These are phyloP conservation scores for Dasyornis broadbenti DNA, from an alignment of 2,113 vertebrate species.

Conservation along the genomic window DNA sequence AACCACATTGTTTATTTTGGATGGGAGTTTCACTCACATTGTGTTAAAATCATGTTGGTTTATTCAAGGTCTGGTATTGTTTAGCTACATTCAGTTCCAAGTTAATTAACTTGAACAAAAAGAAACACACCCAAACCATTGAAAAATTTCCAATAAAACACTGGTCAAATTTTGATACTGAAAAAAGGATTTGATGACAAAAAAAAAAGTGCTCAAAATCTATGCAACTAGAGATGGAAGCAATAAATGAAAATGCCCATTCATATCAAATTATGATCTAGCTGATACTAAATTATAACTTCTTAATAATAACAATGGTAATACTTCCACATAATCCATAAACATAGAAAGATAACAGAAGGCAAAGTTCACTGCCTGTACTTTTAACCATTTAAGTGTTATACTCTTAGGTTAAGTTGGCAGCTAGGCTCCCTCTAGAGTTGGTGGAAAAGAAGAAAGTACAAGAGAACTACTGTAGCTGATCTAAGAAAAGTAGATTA, in stretches of 20 bases:
- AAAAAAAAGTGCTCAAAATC: not conserved
- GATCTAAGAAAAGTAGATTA: not conserved
- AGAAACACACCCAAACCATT: constrained; percentile 11
- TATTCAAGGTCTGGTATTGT: constrained; percentile 46
- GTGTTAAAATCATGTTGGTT: constrained; percentile 16
- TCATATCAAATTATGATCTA: not conserved
- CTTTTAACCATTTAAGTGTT: not conserved
- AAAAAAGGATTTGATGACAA: not conserved
- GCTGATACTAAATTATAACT: not conserved
- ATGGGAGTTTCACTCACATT: not conserved
- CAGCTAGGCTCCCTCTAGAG: not conserved
- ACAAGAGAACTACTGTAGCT: not conserved
- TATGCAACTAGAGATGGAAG: not conserved
- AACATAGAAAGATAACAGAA: not conserved
- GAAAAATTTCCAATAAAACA: constrained; percentile 22
- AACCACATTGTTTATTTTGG: constrained; percentile 14
- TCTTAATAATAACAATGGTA: not conserved
- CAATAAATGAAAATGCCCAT: not conserved
- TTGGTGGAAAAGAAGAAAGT: not conserved
- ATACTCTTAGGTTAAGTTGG: not conserved
- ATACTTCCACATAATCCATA: not conserved
- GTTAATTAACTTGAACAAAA: constrained; percentile 27
- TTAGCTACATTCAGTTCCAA: constrained; percentile 43
- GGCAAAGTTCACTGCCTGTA: not conserved
- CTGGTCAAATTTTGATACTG: not conserved